Percentiles rank a stretch among this genome's conserved stretches.
Conservation (phyloP, 35 echinoderm and acorn worm species). For the Lytechinus pictus region DNA sequence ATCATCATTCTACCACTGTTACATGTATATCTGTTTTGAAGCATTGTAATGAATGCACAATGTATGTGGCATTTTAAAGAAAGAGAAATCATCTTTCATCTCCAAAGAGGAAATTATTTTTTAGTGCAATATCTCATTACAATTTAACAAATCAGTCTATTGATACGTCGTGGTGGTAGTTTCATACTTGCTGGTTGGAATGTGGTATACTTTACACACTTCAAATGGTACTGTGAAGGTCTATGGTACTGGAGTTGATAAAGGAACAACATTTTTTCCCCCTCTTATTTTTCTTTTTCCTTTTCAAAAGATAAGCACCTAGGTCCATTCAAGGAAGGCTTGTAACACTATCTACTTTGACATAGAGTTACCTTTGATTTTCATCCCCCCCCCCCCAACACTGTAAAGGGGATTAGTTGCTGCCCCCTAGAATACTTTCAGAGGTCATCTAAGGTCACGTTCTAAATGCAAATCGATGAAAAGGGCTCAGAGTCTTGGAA, state of each 20-base stretch:
- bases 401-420: constrained; percentile 16
- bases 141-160: background rate
- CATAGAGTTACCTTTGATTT: constrained; percentile 33
- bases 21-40: too few species aligned
- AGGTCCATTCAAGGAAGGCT: constrained; percentile 20
- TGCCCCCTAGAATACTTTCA: constrained; percentile 36
- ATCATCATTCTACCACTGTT: too few species aligned
- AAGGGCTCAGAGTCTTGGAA: background rate
- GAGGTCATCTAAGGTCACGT: constrained; percentile 19
- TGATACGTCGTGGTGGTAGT: background rate
- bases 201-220: background rate
- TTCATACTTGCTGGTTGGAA: background rate
- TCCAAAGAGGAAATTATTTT: background rate
- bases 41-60: too few species aligned
- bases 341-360: constrained; percentile 28
- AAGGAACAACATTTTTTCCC: background rate
- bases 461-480: constrained; percentile 11
- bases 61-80: too few species aligned
- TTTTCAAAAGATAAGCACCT: background rate
- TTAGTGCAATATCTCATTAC: background rate
- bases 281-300: background rate
- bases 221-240: background rate
- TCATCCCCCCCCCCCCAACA: background rate
- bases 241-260: background rate
- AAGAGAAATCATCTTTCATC: background rate